These are phyloP conservation scores for Crematogaster levior DNA, from an alignment of 2,888 invertebrate species.

Conservation along the genomic window DNA sequence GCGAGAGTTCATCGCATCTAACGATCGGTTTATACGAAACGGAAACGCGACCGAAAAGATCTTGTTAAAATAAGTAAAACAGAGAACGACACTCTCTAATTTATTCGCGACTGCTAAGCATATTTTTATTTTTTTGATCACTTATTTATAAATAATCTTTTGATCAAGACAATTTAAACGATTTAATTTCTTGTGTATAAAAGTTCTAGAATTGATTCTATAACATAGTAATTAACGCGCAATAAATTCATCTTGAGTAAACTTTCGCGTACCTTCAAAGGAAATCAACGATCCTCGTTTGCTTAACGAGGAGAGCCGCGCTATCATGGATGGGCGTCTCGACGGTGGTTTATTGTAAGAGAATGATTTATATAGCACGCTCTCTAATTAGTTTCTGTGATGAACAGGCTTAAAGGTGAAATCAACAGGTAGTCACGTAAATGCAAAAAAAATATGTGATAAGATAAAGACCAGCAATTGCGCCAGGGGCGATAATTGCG, in stretches of 20 bases:
- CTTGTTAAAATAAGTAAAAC: background rate
- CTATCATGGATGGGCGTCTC: background rate
- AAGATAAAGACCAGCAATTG: slow-evolving; percentile 64
- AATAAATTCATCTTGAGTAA: background rate
- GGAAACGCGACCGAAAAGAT: background rate
- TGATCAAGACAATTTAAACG: background rate
- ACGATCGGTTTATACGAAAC: background rate
- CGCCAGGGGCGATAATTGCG: slow-evolving; percentile 67
- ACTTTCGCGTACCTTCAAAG: background rate
- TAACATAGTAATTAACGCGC: background rate
- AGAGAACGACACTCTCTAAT: background rate
- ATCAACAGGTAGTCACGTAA: slow-evolving; percentile 51
- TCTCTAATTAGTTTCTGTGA: slow-evolving; percentile 53
- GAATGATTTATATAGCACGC: slow-evolving; percentile 24
- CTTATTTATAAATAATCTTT: background rate
- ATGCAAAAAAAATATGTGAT: slow-evolving; percentile 52
- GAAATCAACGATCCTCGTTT: background rate
- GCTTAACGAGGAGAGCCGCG: background rate
- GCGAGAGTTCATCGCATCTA: slow-evolving; percentile 16
- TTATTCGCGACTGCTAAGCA: background rate
- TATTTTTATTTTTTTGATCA: background rate
- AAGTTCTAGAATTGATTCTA: background rate
- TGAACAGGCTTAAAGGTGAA: slow-evolving; percentile 25
- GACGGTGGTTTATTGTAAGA: slow-evolving; percentile 9
- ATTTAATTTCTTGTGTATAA: background rate